Conservation (phyloP, 2,797 vertebrate genomes). For the Cirrhinus molitorella region DNA sequence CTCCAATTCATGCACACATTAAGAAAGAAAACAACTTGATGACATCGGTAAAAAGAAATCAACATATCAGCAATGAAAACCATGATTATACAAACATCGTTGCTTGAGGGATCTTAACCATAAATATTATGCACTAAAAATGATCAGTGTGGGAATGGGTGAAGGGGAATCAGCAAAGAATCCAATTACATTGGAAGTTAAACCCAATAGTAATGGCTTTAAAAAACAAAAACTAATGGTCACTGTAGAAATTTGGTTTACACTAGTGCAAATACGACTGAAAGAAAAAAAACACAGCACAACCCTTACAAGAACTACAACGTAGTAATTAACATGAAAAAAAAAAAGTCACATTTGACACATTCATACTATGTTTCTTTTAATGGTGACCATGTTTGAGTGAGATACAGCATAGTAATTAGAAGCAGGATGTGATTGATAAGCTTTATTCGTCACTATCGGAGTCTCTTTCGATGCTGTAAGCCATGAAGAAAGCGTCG, state of each 20-base stretch:
- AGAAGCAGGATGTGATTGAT: slow-evolving; percentile 61
- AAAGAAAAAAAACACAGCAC: slow-evolving; percentile 64
- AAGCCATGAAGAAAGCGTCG: slow-evolving; percentile 99
- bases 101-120: slow-evolving; percentile 68
- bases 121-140: slow-evolving; percentile 76
- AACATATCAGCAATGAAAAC: slow-evolving; percentile 71
- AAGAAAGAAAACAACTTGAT: slow-evolving; percentile 59
- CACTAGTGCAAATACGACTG: slow-evolving; percentile 74
- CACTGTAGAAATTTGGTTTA: slow-evolving; percentile 66
- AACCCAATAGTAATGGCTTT: slow-evolving; percentile 67
- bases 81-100: slow-evolving; percentile 72
- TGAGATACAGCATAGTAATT: slow-evolving; percentile 37
- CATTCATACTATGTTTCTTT: slow-evolving; percentile 65
- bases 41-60: slow-evolving; percentile 70
- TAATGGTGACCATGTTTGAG: slow-evolving; percentile 51
- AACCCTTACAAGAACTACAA: slow-evolving; percentile 62
- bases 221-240: slow-evolving; percentile 56
- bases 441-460: slow-evolving; percentile 87
- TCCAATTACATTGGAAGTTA: slow-evolving; percentile 58
- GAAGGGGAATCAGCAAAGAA: slow-evolving; percentile 65
- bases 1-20: slow-evolving; percentile 77
- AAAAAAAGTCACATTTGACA: slow-evolving; percentile 65
- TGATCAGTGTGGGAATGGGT: slow-evolving; percentile 61
- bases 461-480: slow-evolving; percentile 95
- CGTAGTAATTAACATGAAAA: slow-evolving; percentile 54